phyloP scores from a whole-genome alignment of 2,113 vertebrate genomes.

The Aviceda subcristata region DNA sequence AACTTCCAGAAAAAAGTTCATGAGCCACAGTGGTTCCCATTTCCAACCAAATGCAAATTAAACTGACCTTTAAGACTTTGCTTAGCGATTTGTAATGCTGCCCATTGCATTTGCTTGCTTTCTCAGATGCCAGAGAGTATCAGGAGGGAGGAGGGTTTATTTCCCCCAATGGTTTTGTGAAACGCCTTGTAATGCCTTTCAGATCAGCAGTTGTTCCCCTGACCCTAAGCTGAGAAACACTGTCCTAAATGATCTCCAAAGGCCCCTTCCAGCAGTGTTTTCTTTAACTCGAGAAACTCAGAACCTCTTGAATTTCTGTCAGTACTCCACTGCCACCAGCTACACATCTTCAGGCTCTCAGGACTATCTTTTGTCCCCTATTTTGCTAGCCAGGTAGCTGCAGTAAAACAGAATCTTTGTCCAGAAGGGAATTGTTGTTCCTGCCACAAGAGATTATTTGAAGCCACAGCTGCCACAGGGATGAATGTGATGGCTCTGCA shows the following conservation, averaged over 20 bases:
- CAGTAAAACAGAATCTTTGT: background rate
- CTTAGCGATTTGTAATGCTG: background rate
- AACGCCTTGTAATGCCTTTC: background rate
- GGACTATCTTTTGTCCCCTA: background rate
- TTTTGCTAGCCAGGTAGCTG: background rate
- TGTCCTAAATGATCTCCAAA: background rate
- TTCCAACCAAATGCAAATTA: background rate
- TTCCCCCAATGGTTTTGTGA: background rate
- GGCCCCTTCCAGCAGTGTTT: background rate
- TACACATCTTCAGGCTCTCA: background rate
- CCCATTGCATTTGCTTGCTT: background rate
- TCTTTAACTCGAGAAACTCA: background rate
- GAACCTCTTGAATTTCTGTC: background rate
- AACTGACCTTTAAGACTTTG: conserved; percentile 31
- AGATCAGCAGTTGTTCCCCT: background rate
- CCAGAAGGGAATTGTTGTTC: background rate
- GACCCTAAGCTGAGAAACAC: background rate
- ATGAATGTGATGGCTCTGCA: background rate
- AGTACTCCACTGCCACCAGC: background rate
- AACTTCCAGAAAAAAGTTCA: conserved; percentile 12
- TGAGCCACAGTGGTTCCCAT: background rate
- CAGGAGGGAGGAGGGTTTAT: conserved; percentile 13
- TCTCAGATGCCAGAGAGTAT: background rate
- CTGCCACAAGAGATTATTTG: background rate
- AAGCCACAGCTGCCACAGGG: background rate